Base-by-base conservation (phyloP, 2,113 vertebrate species). In the Prionailurus viverrinus region DNA sequence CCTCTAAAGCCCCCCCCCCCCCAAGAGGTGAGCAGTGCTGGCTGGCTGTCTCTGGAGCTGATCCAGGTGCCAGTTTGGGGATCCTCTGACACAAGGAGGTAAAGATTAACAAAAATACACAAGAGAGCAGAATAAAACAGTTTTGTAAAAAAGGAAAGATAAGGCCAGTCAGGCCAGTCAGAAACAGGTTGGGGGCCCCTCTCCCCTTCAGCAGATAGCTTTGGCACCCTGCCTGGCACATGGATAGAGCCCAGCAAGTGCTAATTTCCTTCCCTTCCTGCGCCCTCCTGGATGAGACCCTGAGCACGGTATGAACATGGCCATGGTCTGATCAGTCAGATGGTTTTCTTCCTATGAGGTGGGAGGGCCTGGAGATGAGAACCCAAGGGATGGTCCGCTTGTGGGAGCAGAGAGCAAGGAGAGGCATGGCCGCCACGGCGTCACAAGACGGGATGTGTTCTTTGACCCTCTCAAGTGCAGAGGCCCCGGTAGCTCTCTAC, bases 391-490 rank as follows among this genome's bases (percentile, higher is more conserved):
- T n/a, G 33, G 29, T 12, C 80, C 5, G 2, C 79, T 33, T 53
- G 58, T 6, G 41, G 21, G 23, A 45, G 29, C 1, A 27, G 81
- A 51, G 51, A 27, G 61, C 21, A 2, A 41, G 84, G 12, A 71
- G n/a, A 10, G 3, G 25, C 83, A 2, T 0, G 27, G 84, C 66
- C 9, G 0, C 53, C 25, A 1, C 0, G 0, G n/a, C 1, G 1
- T 19, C 61, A 1, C 5, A 1, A 8, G 81, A 6, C 0, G 2
- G n/a, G 29, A 41, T 15, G 48, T 36, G 27, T n/a, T 36, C 65
- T 61, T 10, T 6, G 94, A 31, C 84, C 82, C 53, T 58, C 68
- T 39, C 69, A 10, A 61, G 18, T 14, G 12, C 71, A 53, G 74
- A 27, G 6, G 18, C 61, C 45, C 89, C 19, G 5, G 1, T 1